Evolutionary conservation across 2,888 invertebrate genomes (phyloP).

Genomic region (Strigamia transsilvanica): DNA sequence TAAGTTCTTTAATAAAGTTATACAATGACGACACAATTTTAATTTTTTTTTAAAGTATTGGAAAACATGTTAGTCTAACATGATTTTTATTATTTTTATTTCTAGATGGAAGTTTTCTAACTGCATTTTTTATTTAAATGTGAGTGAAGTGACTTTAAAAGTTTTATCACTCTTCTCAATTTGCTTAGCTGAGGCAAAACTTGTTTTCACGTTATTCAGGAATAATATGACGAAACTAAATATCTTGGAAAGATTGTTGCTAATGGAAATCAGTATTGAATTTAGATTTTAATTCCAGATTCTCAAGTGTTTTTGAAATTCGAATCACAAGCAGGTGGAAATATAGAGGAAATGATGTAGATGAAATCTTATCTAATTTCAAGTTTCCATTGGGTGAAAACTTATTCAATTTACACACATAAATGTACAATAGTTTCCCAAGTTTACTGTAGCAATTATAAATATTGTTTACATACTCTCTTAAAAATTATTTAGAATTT

Average conservation of each 20-base stretch:
- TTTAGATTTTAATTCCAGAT: constrained; percentile 7
- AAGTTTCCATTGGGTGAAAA: too few relatives aligned
- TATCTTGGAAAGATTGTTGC: not conserved
- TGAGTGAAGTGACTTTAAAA: not conserved
- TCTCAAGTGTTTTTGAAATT: not conserved
- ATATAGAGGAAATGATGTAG: not conserved
- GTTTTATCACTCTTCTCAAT: not conserved
- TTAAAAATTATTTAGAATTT: too few relatives aligned
- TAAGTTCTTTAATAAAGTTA: not conserved
- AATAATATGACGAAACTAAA: not conserved
- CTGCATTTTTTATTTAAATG: not conserved
- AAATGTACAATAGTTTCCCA: not conserved
- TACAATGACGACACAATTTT: not conserved
- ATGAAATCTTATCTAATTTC: not conserved
- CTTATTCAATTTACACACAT: too few relatives aligned
- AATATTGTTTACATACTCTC: too few relatives aligned
- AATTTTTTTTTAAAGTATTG: not conserved
- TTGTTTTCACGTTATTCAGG: not conserved
- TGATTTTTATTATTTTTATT: not conserved
- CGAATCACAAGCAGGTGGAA: not conserved
- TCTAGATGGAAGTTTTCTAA: not conserved
- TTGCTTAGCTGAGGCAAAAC: not conserved
- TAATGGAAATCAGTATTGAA: not conserved
- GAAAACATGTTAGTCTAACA: not conserved
- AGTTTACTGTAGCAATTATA: too few relatives aligned